These are phyloP conservation scores for Ametastegia equiseti DNA, from an alignment of 2,888 invertebrate species.

Conservation along the genomic window DNA sequence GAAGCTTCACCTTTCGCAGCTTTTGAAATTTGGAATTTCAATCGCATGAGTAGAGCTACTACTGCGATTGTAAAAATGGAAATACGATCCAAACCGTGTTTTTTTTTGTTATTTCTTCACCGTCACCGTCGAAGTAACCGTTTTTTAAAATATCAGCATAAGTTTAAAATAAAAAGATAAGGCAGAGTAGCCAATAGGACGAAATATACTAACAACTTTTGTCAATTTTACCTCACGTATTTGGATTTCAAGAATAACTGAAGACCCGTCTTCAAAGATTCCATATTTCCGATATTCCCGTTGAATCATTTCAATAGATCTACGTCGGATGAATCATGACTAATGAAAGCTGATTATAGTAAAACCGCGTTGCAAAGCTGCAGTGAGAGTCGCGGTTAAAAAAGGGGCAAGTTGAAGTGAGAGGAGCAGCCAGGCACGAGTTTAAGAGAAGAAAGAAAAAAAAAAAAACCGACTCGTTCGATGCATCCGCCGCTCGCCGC, in stretches of 20 bases:
- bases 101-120: no score
- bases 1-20: no score
- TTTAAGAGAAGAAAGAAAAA: background rate
- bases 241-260: no score
- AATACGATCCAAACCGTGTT: no score
- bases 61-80: no score
- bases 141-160: no score
- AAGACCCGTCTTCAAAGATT: background rate
- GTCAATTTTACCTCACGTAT: background rate
- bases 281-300: background rate
- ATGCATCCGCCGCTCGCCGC: conserved; percentile 46
- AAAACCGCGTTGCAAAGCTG: background rate
- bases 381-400: background rate
- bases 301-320: background rate
- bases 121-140: no score
- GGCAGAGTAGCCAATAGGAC: no score
- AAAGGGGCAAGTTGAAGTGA: background rate
- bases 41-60: no score
- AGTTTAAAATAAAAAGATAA: no score
- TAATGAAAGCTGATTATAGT: background rate
- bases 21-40: no score
- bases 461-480: conserved; percentile 44
- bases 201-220: no score
- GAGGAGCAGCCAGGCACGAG: background rate
- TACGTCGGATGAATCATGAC: background rate